These are phyloP conservation scores for Diadema setosum DNA, from an alignment of 35 echinoderm and acorn worm species.

Conservation along the genomic window DNA sequence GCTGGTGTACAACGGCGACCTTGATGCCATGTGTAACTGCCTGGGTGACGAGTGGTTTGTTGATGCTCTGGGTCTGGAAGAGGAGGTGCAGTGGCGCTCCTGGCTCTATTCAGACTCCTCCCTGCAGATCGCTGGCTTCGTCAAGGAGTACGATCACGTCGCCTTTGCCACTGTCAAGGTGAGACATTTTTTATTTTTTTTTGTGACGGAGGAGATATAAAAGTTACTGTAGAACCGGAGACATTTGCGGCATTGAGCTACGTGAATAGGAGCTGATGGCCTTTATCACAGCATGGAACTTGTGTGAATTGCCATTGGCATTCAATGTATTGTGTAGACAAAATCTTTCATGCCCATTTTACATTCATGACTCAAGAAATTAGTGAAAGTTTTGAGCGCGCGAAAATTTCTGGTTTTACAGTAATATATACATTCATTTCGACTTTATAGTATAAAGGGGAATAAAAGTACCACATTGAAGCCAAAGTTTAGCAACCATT, in stretches of 20 bases:
- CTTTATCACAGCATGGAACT: background rate
- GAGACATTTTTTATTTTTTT: background rate
- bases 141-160: conserved; percentile 83
- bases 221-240: background rate
- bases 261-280: background rate
- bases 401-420: no score
- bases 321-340: no score
- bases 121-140: conserved; percentile 91
- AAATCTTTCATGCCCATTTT: background rate
- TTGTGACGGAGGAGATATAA: background rate
- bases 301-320: no score
- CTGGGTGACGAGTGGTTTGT: conserved; percentile 94
- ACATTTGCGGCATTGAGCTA: background rate
- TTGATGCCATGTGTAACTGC: conserved; percentile 71
- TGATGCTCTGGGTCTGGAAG: conserved; percentile 28
- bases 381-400: no score
- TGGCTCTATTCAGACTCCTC: conserved; percentile 77
- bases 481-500: no score
- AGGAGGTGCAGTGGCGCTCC: conserved; percentile 74
- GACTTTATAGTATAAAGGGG: no score
- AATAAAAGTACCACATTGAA: no score
- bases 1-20: conserved; percentile 90
- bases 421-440: no score
- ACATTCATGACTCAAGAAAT: background rate
- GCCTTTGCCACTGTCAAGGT: conserved; percentile 95